These are phyloP conservation scores for Microcaecilia unicolor DNA, from an alignment of 2,797 vertebrate genomes.

Conservation along the genomic window DNA sequence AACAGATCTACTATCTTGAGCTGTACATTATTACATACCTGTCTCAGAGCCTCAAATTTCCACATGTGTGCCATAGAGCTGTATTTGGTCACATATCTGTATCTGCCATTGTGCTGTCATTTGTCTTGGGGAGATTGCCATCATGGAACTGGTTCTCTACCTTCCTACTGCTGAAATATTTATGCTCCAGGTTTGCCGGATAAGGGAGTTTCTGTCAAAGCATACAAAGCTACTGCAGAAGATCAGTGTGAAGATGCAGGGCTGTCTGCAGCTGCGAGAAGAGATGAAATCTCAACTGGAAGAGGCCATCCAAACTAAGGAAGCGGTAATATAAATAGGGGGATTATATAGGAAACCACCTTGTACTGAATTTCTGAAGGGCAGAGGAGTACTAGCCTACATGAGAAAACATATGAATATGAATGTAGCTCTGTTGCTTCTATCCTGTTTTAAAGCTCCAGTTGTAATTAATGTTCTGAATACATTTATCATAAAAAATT, in stretches of 20 bases:
- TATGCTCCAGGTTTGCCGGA: slow-evolving; percentile 37
- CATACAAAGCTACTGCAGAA: slow-evolving; percentile 38
- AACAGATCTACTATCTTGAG: too few species aligned
- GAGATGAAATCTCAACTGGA: slow-evolving; percentile 55
- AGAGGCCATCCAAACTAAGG: slow-evolving; percentile 52
- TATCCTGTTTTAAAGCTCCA: too few species aligned
- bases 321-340: slow-evolving; percentile 67
- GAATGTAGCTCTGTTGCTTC: too few species aligned
- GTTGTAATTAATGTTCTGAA: too few species aligned
- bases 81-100: rapidly evolving
- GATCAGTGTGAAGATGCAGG: slow-evolving; percentile 52
- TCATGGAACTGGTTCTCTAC: background rate
- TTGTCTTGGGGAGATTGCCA: too few species aligned
- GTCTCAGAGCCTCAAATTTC: rapidly evolving
- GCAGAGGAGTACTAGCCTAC: too few species aligned
- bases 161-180: background rate
- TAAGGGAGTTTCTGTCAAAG: slow-evolving; percentile 43
- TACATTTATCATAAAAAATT: too few species aligned
- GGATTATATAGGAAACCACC: too few species aligned
- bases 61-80: rapidly evolving
- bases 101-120: background rate
- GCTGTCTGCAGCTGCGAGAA: slow-evolving; percentile 51
- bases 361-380: too few species aligned
- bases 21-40: too few species aligned
- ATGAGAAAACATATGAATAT: too few species aligned